These are phyloP conservation scores for Eurypyga helias DNA, from an alignment of 2,113 vertebrate genomes.

Conservation along the genomic window DNA sequence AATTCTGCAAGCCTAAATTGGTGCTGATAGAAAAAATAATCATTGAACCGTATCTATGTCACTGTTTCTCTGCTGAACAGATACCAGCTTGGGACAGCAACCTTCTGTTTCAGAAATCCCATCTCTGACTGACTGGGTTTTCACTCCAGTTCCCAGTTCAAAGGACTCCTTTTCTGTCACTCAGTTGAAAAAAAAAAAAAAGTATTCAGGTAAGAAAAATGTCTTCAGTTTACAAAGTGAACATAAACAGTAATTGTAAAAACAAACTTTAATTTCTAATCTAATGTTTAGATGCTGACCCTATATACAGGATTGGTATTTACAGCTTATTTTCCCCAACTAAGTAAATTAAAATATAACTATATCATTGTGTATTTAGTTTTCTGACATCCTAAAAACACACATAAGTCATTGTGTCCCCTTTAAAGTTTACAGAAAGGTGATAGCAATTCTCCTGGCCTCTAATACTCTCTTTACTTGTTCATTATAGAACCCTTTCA, in stretches of 20 bases:
- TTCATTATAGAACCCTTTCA: slow-evolving; percentile 71
- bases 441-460: slow-evolving; percentile 20
- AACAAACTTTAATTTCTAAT: background rate
- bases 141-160: background rate
- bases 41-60: accelerated
- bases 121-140: background rate
- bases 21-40: background rate
- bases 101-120: background rate
- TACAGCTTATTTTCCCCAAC: slow-evolving; percentile 39
- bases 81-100: background rate
- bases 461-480: slow-evolving; percentile 59
- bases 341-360: slow-evolving; percentile 47
- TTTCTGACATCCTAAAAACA: slow-evolving; percentile 45
- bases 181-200: background rate
- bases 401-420: slow-evolving; percentile 33
- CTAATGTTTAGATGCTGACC: background rate
- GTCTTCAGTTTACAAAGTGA: background rate
- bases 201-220: background rate
- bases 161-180: background rate
- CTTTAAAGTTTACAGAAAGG: slow-evolving; percentile 51
- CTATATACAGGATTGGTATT: background rate
- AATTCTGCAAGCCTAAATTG: background rate
- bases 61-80: background rate
- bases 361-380: slow-evolving; percentile 23
- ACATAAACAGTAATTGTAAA: background rate